Percentiles rank a stretch among this genome's conserved stretches.
phyloP scores from a whole-genome alignment of 2,888 invertebrate genomes.

The Agrenia bidenticulata region DNA sequence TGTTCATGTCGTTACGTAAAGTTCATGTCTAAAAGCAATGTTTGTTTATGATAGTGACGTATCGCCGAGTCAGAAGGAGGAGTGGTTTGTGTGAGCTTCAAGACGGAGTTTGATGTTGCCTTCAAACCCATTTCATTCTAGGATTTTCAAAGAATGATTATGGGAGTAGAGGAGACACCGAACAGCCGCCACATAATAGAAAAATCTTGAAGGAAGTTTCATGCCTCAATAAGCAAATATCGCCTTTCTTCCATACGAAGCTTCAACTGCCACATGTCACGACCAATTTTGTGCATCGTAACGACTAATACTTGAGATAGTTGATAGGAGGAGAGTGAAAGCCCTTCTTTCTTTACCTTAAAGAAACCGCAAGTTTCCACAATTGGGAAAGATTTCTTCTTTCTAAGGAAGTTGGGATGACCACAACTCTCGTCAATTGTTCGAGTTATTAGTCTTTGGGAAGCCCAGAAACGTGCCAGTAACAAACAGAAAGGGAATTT shows the following conservation, averaged over 20 bases:
- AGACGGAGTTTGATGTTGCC: conserved; percentile 8
- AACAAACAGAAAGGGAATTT: neutral
- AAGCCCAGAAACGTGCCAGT: neutral
- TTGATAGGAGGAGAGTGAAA: neutral
- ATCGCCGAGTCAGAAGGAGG: conserved; percentile 53
- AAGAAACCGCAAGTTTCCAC: too few species aligned
- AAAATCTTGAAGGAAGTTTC: neutral
- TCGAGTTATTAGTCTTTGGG: neutral
- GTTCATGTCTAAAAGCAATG: neutral
- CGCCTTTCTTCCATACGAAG: conserved; percentile 18
- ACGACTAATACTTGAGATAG: conserved; percentile 2
- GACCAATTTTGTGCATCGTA: conserved; percentile 1
- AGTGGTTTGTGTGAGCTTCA: conserved; percentile 52
- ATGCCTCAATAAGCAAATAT: conserved; percentile 4
- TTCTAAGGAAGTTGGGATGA: neutral
- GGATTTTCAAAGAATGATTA: too few species aligned
- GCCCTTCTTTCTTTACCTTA: neutral
- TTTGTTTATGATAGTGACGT: conserved; percentile 42
- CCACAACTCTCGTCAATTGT: conserved; percentile 2
- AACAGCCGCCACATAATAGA: neutral
- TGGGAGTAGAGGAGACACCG: too few species aligned
- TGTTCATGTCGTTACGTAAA: too few species aligned
- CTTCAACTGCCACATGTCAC: conserved; percentile 5
- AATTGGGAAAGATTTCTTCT: too few species aligned
- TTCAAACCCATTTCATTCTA: neutral